A percentile compares a stretch with the other conserved stretches of the same genome.
These are phyloP conservation scores for Leptosomus discolor DNA, from an alignment of 2,113 vertebrate genomes.

Conservation along the genomic window DNA sequence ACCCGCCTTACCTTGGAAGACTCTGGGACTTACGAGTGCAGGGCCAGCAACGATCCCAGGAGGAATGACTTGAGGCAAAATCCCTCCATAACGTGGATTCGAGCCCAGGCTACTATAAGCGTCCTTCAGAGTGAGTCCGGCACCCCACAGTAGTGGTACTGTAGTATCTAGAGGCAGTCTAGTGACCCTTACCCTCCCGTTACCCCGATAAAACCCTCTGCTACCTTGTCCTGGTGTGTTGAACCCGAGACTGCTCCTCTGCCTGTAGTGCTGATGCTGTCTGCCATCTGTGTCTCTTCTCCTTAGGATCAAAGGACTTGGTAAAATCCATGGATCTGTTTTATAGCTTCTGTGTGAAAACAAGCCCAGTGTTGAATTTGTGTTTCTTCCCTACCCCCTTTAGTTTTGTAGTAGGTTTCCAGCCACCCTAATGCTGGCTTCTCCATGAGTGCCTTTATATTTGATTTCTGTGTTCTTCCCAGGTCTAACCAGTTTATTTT, in stretches of 20 bases:
- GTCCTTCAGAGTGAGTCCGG: conserved; percentile 98
- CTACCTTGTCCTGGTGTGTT: conserved; percentile 43
- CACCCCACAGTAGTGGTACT: conserved; percentile 81
- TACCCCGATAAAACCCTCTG: background rate
- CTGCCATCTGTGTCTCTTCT: conserved; percentile 64
- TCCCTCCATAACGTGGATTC: conserved; percentile 97
- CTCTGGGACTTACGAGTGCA: conserved; percentile 98
- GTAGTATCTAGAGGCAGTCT: conserved; percentile 85
- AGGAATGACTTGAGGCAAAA: conserved; percentile 98
- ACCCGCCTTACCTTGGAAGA: conserved; percentile 94
- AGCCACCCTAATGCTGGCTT: conserved; percentile 53
- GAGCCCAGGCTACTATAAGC: conserved; percentile 98
- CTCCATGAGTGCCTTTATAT: conserved; percentile 66
- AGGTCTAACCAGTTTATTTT: conserved; percentile 61
- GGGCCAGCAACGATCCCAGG: conserved; percentile 97
- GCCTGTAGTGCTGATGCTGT: conserved; percentile 57
- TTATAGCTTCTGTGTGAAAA: conserved; percentile 32
- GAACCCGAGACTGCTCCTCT: conserved; percentile 35
- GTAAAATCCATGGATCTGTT: conserved; percentile 32
- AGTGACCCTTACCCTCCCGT: conserved; percentile 52
- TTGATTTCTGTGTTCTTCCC: conserved; percentile 48
- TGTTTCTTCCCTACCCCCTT: conserved; percentile 5
- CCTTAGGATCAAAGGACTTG: conserved; percentile 64
- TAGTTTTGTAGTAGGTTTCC: conserved; percentile 64
- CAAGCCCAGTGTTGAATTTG: conserved; percentile 3